These are phyloP conservation scores for Spondyliosoma cantharus DNA, from an alignment of 2,797 vertebrate species.

Conservation along the genomic window DNA sequence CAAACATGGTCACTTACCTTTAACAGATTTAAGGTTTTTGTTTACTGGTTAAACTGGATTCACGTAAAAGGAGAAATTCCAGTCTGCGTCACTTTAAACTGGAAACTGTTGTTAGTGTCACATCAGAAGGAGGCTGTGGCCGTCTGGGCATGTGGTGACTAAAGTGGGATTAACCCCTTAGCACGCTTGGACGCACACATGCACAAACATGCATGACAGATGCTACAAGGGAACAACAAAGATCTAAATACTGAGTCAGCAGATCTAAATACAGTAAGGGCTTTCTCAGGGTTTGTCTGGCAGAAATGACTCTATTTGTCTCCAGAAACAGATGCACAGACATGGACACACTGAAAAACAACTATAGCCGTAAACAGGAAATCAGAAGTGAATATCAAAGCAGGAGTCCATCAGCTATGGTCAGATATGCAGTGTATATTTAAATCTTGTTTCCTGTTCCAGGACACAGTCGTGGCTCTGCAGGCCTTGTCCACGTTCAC, in stretches of 20 bases:
- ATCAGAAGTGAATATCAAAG: conserved; percentile 31
- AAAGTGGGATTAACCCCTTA: conserved; percentile 19
- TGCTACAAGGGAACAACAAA: background rate
- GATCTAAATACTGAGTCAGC: conserved; percentile 14
- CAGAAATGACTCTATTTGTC: background rate
- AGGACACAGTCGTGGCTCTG: conserved; percentile 92
- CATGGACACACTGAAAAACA: background rate
- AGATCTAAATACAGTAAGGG: conserved; percentile 1
- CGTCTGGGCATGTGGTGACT: conserved; percentile 27
- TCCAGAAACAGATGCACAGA: conserved; percentile 1
- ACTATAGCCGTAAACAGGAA: conserved; percentile 33
- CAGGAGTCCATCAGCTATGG: no score
- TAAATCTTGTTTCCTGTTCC: conserved; percentile 25
- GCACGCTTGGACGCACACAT: conserved; percentile 6
- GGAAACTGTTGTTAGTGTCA: background rate
- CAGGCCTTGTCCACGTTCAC: conserved; percentile 88
- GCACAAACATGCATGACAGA: conserved; percentile 20
- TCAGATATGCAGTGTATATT: no score
- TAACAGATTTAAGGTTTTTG: background rate
- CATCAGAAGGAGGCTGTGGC: conserved; percentile 14
- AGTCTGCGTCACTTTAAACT: background rate
- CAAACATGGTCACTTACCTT: no score
- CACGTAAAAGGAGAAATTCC: background rate
- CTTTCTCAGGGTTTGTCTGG: conserved; percentile 8
- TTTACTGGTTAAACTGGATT: no score